A percentile compares a stretch with the other conserved stretches of the same genome.
phyloP scores from a whole-genome alignment of 2,888 invertebrate genomes.

The Cataglyphis cursor region DNA sequence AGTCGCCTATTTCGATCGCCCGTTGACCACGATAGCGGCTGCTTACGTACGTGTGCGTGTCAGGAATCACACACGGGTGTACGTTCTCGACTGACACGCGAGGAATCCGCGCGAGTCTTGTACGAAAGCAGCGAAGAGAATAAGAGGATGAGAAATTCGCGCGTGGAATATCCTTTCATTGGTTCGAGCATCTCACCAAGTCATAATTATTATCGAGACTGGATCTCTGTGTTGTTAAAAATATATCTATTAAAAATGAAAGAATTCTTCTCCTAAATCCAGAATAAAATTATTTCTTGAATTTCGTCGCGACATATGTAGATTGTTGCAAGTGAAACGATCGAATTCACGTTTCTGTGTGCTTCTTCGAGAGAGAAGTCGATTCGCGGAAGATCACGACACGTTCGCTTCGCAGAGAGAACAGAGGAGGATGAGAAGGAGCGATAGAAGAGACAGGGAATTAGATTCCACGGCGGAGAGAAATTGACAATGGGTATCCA shows the following conservation, averaged over 20 bases:
- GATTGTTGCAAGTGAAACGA: neutral
- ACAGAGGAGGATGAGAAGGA: neutral
- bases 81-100: constrained; percentile 40
- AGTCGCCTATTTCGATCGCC: constrained; percentile 69
- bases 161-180: constrained; percentile 3
- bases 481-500: constrained; percentile 32
- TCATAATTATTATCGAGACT: neutral
- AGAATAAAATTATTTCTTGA: neutral
- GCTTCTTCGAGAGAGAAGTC: constrained; percentile 49
- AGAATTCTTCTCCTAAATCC: neutral
- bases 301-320: neutral
- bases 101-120: constrained; percentile 38
- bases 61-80: constrained; percentile 21
- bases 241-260: neutral
- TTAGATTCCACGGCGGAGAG: constrained; percentile 43
- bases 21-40: constrained; percentile 42
- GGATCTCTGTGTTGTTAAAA: neutral
- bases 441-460: constrained; percentile 13
- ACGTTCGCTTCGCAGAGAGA: constrained; percentile 14
- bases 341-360: constrained; percentile 73
- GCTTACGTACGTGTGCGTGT: constrained; percentile 17
- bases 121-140: constrained; percentile 6
- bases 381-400: constrained; percentile 27
- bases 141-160: constrained; percentile 65
- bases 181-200: neutral